Evolutionary conservation across 2,797 vertebrate species (phyloP), one percentile per base, ranked within the genome.

Genomic region (Xerus rutilus): DNA sequence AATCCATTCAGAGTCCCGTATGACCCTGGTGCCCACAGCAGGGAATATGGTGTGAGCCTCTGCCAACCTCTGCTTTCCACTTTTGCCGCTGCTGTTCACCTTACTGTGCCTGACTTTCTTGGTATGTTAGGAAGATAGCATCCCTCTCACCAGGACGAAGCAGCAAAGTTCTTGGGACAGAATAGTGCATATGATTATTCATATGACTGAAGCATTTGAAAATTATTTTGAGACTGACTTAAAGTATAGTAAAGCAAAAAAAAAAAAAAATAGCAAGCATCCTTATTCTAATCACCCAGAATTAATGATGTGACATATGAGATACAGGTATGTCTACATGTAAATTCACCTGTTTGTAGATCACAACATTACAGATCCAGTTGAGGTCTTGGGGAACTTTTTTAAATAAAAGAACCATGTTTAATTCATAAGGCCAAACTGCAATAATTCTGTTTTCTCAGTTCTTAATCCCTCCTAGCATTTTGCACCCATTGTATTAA

Each of bases 191-290:
- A 62, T 74, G 57, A 39, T 74, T 47, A 79, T n/a, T 74, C 74
- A 74, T 65, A 35, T 9, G 67, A 57, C 65, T 7, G 3, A 83
- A 57, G 45, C 74, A 39, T 43, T 62, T n/a, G 35, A 81, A 52
- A 64, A 28, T 86, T 62, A 91, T 47, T 69, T 91, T 91, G 87
- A 93, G 69, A 90, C 72, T 83, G 57, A 78, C 77, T 84, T 92
- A 74, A 91, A 87, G 59, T 95, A n/a, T n/a, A 64, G 32, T 0
- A 59, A 52, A n/a, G 73, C n/a, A 64, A 59, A 74, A 49, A 62
- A 47, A 11, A 47, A 82, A 83, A 85, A 32, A 57, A 81, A 54
- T 69, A 35, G 35, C 69, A 73, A 35, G 3, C 10, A 39, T 14
- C 64, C n/a, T 79, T 81, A 54, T 28, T 89, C 11, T 21, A 47